Percentiles rank a stretch among this genome's conserved stretches.
Conservation (phyloP, 2,113 vertebrate species). For the Rousettus leschenaultii region DNA sequence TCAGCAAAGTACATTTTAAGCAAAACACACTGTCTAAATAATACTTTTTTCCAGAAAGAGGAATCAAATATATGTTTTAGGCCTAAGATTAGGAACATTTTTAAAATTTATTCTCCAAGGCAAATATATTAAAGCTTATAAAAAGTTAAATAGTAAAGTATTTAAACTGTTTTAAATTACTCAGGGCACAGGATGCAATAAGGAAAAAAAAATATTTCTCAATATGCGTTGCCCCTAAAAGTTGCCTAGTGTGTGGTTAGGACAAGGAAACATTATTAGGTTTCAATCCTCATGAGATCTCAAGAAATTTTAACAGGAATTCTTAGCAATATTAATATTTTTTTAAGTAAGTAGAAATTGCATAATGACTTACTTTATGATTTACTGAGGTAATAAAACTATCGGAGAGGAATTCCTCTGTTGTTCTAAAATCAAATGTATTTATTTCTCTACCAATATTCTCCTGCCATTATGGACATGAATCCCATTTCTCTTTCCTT, state of each 20-base stretch:
- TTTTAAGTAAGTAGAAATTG: not conserved
- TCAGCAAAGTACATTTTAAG: constrained; percentile 20
- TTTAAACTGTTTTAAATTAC: not conserved
- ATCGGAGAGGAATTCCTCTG: not conserved
- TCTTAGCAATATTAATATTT: not conserved
- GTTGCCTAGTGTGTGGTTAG: not conserved
- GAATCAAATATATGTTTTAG: not conserved
- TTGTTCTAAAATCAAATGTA: not conserved
- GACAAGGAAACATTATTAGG: not conserved
- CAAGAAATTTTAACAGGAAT: not conserved
- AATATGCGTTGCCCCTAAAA: not conserved
- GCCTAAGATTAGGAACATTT: not conserved
- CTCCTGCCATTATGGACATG: not conserved
- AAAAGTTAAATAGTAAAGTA: not conserved
- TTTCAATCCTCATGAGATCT: not conserved
- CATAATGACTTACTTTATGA: not conserved
- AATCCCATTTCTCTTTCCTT: not conserved
- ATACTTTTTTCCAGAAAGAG: not conserved
- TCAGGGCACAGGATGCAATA: not conserved
- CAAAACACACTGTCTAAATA: not conserved
- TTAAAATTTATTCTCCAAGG: not conserved
- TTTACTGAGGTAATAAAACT: not conserved
- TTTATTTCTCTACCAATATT: not conserved
- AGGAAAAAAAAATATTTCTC: not conserved
- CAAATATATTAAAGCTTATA: not conserved